Evolutionary conservation across 2,797 vertebrate species (phyloP), one percentile per base, ranked within the genome.

Genomic region (Crypturellus tataupa): DNA sequence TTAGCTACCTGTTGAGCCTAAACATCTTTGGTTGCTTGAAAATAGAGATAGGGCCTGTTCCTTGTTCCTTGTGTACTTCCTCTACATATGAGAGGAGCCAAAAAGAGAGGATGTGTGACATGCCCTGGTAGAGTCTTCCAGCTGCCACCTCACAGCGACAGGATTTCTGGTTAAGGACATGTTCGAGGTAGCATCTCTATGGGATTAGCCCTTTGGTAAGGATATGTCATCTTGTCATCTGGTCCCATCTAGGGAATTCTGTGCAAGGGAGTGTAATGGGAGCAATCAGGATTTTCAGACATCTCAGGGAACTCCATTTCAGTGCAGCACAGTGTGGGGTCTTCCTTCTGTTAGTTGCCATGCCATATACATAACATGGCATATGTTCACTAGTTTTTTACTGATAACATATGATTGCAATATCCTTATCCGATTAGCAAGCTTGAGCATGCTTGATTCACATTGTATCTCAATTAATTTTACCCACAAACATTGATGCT

Each of bases 381-480:
- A 80, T 88, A 91, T 58, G 68, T 63, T 96, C 68, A 69, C 51
- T 2, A 0, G 4, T 89, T 94, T 64, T 67, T 93, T 77, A 58
- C 75, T 91, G 68, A 85, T 96, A 68, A 69, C 95, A 90, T 82
- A 71, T 65, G 44, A 95, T 78, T 96, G 63, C 65, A 82, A 64
- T 78, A 90, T 80, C 80, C 71, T 95, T 89, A 95, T 90, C 86
- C 4, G 8, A 94, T 96, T 91, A 96, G 88, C 85, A 90, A 85
- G 93, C 76, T 91, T 81, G 47, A 76, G 84, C 91, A 55, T 44
- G 91, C 78, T 90, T 93, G 95, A 87, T 68, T 93, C 67, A 59
- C 81, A 76, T 70, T 85, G 71, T 87, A 89, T 83, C 88, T 93
- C 84, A 96, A 90, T 95, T 97, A 93, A 87, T 93, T 95, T 93